These are phyloP conservation scores for Antechinus flavipes DNA, from an alignment of 2,113 vertebrate species.

Conservation along the genomic window DNA sequence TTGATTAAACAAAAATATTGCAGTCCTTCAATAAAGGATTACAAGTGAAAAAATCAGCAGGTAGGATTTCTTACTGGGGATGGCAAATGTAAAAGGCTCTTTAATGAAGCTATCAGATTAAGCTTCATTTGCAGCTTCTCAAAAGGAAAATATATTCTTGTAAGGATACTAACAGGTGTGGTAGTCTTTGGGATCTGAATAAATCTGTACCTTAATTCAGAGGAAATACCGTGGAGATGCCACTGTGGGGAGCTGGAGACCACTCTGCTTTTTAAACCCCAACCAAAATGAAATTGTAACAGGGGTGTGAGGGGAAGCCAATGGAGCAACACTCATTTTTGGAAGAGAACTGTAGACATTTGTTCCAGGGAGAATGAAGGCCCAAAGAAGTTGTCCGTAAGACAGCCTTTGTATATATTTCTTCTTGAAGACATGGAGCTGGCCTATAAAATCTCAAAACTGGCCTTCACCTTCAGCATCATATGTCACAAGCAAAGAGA, in stretches of 20 bases:
- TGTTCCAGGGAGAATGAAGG: constrained; percentile 18
- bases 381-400: neutral
- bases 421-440: neutral
- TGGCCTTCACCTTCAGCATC: neutral
- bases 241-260: constrained; percentile 83
- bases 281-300: constrained; percentile 29
- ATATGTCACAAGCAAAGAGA: neutral
- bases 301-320: neutral
- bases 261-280: constrained; percentile 46
- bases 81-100: neutral
- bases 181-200: neutral
- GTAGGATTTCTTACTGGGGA: constrained; percentile 35
- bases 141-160: constrained; percentile 73
- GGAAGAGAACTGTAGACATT: constrained; percentile 34
- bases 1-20: constrained; percentile 16
- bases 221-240: constrained; percentile 73
- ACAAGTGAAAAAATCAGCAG: constrained; percentile 2
- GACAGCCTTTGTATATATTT: neutral
- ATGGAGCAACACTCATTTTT: neutral
- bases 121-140: constrained; percentile 65
- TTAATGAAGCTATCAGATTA: constrained; percentile 37
- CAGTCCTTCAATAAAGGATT: constrained; percentile 22
- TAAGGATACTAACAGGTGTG: constrained; percentile 50
- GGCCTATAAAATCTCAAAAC: constrained; percentile 11
- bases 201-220: constrained; percentile 50